A percentile compares a stretch with the other conserved stretches of the same genome.
These are phyloP conservation scores for Meloe dianella DNA, from an alignment of 2,888 invertebrate genomes.

Conservation along the genomic window DNA sequence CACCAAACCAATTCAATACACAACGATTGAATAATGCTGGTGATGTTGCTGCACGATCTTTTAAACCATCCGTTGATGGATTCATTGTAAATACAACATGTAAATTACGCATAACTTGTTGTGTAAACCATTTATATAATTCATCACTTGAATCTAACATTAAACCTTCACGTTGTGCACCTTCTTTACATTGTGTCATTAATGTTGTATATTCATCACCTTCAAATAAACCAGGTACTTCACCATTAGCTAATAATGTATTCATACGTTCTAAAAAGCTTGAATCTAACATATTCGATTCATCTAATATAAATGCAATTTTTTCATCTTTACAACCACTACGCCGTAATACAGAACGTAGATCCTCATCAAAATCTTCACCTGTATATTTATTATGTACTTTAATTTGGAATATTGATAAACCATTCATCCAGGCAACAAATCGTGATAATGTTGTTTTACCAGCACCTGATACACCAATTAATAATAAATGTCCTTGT, in stretches of 20 bases:
- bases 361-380: slow-evolving; percentile 98
- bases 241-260: slow-evolving; percentile 97
- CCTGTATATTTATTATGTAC: slow-evolving; percentile 99
- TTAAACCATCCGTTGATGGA: slow-evolving; percentile 96
- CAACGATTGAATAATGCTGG: slow-evolving; percentile 99
- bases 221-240: slow-evolving; percentile 93
- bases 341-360: slow-evolving; percentile 84
- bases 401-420: slow-evolving; percentile 99
- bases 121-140: slow-evolving; percentile 99
- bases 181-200: slow-evolving; percentile 99
- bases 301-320: slow-evolving; percentile 98
- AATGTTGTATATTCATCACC: slow-evolving; percentile 98
- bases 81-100: slow-evolving; percentile 99
- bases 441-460: slow-evolving; percentile 99
- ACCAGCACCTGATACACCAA: slow-evolving; percentile 98
- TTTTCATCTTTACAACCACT: slow-evolving; percentile 96
- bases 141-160: slow-evolving; percentile 99
- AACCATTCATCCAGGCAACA: slow-evolving; percentile 99
- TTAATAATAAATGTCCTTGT: slow-evolving; percentile 95
- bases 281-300: slow-evolving; percentile 98
- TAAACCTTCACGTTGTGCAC: slow-evolving; percentile 95
- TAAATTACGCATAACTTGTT: slow-evolving; percentile 97
- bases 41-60: slow-evolving; percentile 98
- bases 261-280: slow-evolving; percentile 99
- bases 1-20: slow-evolving; percentile 99